phyloP scores from a whole-genome alignment of 2,113 vertebrate genomes.

The Antennarius striatus region DNA sequence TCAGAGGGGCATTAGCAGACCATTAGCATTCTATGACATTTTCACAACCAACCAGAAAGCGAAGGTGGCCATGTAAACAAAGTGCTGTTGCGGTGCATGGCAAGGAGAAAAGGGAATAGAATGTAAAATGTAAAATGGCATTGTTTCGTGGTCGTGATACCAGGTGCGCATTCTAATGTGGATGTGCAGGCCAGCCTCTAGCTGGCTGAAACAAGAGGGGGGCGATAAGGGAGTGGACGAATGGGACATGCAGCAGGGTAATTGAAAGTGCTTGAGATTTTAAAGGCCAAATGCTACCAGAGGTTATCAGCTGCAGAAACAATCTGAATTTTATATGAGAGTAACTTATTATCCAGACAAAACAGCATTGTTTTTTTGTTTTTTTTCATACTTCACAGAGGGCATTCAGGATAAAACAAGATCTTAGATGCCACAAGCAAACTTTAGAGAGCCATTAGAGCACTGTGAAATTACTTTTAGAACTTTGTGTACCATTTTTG shows the following conservation, averaged over 20 bases:
- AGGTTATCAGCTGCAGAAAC: conserved; percentile 73
- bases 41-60: conserved; percentile 62
- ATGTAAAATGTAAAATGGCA: conserved; percentile 70
- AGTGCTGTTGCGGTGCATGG: conserved; percentile 51
- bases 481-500: conserved; percentile 22
- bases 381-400: conserved; percentile 39
- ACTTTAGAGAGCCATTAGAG: conserved; percentile 58
- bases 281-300: conserved; percentile 73
- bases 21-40: conserved; percentile 81
- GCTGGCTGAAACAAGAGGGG: conserved; percentile 59
- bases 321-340: conserved; percentile 68
- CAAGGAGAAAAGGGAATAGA: conserved; percentile 68
- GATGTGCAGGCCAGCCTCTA: conserved; percentile 64
- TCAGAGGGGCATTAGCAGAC: conserved; percentile 60
- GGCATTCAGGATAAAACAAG: conserved; percentile 50
- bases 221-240: conserved; percentile 66
- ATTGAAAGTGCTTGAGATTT: conserved; percentile 72
- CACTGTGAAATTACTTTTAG: conserved; percentile 52
- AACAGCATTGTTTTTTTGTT: conserved; percentile 23
- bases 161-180: conserved; percentile 72
- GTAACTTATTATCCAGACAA: conserved; percentile 68
- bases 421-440: conserved; percentile 61
- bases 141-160: conserved; percentile 57
- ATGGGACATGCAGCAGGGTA: conserved; percentile 58
- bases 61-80: conserved; percentile 70